A percentile compares a stretch with the other conserved stretches of the same genome.
Conservation (phyloP, 2,888 invertebrate genomes). For the Latrodectus elegans region DNA sequence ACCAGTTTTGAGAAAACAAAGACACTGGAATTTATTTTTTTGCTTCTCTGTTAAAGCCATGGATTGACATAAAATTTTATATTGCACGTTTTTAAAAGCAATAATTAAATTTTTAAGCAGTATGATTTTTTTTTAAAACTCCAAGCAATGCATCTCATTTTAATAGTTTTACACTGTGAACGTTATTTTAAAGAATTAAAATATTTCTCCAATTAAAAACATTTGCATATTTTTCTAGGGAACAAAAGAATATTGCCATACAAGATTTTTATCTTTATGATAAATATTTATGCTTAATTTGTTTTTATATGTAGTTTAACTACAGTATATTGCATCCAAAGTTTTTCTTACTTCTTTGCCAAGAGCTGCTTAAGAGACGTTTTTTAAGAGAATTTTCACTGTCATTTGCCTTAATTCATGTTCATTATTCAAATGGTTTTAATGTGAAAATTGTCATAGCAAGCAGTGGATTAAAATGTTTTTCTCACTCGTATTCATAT, state of each 20-base stretch:
- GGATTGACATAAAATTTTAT: too few relatives aligned
- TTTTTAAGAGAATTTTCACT: slow-evolving; percentile 34
- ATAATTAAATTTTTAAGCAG: too few relatives aligned
- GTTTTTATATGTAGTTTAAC: slow-evolving; percentile 26
- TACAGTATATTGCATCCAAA: neutral
- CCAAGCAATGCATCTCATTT: neutral
- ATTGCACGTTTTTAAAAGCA: too few relatives aligned
- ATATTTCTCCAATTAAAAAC: neutral
- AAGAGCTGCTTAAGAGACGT: slow-evolving; percentile 23
- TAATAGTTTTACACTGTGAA: neutral
- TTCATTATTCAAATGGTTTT: slow-evolving; percentile 65
- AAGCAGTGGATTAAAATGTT: slow-evolving; percentile 48
- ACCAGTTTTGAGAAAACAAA: slow-evolving; percentile 23
- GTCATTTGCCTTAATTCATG: slow-evolving; percentile 57
- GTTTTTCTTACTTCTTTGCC: slow-evolving; percentile 8
- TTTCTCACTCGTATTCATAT: slow-evolving; percentile 24
- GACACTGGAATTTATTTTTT: too few relatives aligned
- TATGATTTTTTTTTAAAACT: too few relatives aligned
- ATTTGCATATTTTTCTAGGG: slow-evolving; percentile 20
- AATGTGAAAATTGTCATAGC: slow-evolving; percentile 63
- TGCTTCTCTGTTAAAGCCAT: neutral
- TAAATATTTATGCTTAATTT: slow-evolving; percentile 55
- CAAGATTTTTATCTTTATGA: slow-evolving; percentile 6
- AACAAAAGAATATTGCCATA: neutral
- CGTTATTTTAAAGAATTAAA: neutral